A percentile compares a stretch with the other conserved stretches of the same genome.
These are phyloP conservation scores for Sebastes trivittatus DNA, from an alignment of 2,797 vertebrate genomes.

Conservation along the genomic window DNA sequence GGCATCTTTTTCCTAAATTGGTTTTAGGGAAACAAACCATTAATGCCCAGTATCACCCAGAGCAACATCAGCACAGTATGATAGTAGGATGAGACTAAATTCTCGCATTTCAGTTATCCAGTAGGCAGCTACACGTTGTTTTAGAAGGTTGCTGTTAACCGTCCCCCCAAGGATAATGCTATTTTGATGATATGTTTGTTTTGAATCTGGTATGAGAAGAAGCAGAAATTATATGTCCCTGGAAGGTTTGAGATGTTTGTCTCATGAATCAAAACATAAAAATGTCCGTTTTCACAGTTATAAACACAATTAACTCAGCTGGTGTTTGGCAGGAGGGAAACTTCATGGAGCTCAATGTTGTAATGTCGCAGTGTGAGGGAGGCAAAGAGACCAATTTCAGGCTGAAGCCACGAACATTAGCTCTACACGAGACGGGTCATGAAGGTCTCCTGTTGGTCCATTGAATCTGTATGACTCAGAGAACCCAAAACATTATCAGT, in stretches of 20 bases:
- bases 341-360: not conserved
- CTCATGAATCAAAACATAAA: slow-evolving; percentile 1
- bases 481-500: not conserved
- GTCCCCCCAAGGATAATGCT: not conserved
- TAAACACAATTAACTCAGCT: slow-evolving; percentile 8
- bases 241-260: slow-evolving; percentile 1
- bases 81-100: not conserved
- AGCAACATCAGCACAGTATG: not conserved
- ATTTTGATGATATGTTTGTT: slow-evolving; percentile 4
- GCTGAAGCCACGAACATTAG: not conserved
- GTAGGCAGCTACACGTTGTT: not conserved
- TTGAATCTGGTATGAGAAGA: not conserved
- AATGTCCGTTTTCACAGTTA: not conserved
- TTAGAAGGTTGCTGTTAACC: not conserved
- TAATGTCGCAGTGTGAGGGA: not conserved
- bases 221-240: not conserved
- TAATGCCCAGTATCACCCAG: not conserved
- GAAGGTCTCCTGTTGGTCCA: not conserved
- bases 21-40: not conserved
- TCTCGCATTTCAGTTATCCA: not conserved
- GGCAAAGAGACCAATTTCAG: not conserved
- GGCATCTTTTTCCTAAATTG: not conserved
- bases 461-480: slow-evolving; percentile 21
- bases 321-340: slow-evolving; percentile 5
- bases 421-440: not conserved